Evolutionary conservation across 2,888 invertebrate genomes (phyloP).

Genomic region (Standfussiana lucernea): DNA sequence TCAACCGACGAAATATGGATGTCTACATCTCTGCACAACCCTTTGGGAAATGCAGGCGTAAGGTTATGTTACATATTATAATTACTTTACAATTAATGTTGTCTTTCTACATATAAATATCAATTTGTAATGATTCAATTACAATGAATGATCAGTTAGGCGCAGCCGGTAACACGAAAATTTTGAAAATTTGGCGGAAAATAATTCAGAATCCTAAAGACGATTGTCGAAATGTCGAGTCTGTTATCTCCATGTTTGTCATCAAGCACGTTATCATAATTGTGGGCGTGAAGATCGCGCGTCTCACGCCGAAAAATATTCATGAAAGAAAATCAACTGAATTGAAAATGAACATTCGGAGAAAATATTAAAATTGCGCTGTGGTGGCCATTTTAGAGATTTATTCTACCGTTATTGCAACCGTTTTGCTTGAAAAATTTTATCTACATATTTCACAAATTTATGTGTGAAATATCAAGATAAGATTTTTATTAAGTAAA

Average conservation of each 20-base stretch:
- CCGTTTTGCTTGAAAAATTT: conserved; percentile 28
- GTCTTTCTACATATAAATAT: not conserved
- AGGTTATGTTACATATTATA: not conserved
- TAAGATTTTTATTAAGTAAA: conserved; percentile 8
- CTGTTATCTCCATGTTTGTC: conserved; percentile 51
- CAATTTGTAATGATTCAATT: not conserved
- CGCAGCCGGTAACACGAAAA: not conserved
- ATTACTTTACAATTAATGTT: not conserved
- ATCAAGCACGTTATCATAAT: conserved; percentile 44
- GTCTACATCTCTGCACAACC: not conserved
- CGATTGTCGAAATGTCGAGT: conserved; percentile 8
- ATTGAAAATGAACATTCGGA: conserved; percentile 42
- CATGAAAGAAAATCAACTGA: conserved; percentile 45
- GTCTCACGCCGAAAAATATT: conserved; percentile 41
- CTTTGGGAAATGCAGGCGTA: not conserved
- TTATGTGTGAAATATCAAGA: conserved; percentile 11
- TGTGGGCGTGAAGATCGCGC: conserved; percentile 38
- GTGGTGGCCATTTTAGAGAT: conserved; percentile 48
- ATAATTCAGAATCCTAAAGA: conserved; percentile 7
- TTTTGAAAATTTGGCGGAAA: conserved; percentile 3
- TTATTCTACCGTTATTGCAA: conserved; percentile 42
- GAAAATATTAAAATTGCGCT: conserved; percentile 50
- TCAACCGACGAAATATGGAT: not conserved
- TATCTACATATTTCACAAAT: too few relatives aligned
- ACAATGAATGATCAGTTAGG: too few relatives aligned